Percentiles rank a stretch among this genome's conserved stretches.
These are phyloP conservation scores for Strix occidentalis DNA, from an alignment of 2,797 vertebrate genomes.

Conservation along the genomic window DNA sequence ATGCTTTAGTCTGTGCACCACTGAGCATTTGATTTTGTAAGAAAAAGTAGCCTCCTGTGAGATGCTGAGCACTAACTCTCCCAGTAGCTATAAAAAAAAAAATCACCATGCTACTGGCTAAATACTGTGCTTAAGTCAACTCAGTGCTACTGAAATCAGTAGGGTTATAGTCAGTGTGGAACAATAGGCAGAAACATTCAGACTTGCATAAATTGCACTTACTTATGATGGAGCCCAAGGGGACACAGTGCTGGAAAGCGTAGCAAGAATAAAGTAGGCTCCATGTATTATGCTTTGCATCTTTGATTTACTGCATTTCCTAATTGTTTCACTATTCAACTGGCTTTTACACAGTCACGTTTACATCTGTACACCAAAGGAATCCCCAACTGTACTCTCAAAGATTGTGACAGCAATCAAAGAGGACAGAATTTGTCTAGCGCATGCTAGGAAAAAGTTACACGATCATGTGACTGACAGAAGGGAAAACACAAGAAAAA, in stretches of 20 bases:
- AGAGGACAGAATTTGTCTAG: background rate
- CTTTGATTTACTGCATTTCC: background rate
- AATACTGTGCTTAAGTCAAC: background rate
- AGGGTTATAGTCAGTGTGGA: background rate
- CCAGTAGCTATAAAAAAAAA: background rate
- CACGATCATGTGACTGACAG: rapidly evolving
- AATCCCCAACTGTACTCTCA: background rate
- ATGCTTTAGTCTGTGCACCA: background rate
- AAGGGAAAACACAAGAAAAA: no score
- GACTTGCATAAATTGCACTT: background rate
- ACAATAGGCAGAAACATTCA: background rate
- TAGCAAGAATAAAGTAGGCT: background rate
- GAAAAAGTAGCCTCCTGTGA: background rate
- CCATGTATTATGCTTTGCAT: rapidly evolving
- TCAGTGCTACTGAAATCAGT: background rate
- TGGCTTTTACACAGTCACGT: background rate
- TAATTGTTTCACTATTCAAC: background rate
- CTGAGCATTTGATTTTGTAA: background rate
- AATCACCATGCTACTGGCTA: background rate
- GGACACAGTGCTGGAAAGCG: background rate
- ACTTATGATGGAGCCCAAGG: background rate
- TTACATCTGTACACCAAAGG: background rate
- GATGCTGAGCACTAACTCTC: background rate
- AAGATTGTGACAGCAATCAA: background rate
- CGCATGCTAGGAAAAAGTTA: background rate